Conservation (phyloP, 1,140 invertebrate genomes). For the Brachionus rotundiformis region DNA sequence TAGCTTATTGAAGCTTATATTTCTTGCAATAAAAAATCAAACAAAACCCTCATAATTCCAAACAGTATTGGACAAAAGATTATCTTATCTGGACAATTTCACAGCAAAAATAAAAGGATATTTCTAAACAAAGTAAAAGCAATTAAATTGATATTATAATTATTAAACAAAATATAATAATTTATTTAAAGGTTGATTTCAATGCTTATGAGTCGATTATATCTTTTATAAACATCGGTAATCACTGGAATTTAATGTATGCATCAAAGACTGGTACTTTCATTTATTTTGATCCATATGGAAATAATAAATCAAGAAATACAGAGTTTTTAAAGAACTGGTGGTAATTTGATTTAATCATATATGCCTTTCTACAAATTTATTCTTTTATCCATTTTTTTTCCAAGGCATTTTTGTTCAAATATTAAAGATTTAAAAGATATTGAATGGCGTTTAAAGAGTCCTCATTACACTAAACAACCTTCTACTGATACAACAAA, state of each 20-base stretch:
- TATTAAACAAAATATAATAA: conserved; percentile 2
- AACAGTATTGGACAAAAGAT: conserved; percentile 43
- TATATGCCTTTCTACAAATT: conserved; percentile 25
- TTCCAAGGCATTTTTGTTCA: conserved; percentile 22
- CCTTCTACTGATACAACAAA: conserved; percentile 33
- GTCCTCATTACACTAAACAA: conserved; percentile 37
- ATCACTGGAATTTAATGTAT: conserved; percentile 41
- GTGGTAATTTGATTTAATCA: conserved; percentile 9
- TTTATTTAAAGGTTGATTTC: conserved; percentile 20
- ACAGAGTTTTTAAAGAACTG: conserved; percentile 12
- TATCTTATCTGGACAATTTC: conserved; percentile 27
- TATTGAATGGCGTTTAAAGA: conserved; percentile 19
- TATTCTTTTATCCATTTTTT: neutral
- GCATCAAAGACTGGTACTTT: conserved; percentile 26
- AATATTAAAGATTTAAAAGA: conserved; percentile 22
- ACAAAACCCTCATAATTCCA: conserved; percentile 23
- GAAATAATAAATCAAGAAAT: neutral
- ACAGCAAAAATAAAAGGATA: conserved; percentile 33
- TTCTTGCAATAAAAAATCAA: conserved; percentile 9
- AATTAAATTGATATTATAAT: conserved; percentile 11
- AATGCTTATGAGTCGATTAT: conserved; percentile 32
- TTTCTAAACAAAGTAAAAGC: conserved; percentile 25
- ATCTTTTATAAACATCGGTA: conserved; percentile 12
- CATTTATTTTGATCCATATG: conserved; percentile 7
- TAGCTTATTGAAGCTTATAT: conserved; percentile 38